Conservation (phyloP, 2,888 invertebrate genomes). For the Drosophila limbata region DNA sequence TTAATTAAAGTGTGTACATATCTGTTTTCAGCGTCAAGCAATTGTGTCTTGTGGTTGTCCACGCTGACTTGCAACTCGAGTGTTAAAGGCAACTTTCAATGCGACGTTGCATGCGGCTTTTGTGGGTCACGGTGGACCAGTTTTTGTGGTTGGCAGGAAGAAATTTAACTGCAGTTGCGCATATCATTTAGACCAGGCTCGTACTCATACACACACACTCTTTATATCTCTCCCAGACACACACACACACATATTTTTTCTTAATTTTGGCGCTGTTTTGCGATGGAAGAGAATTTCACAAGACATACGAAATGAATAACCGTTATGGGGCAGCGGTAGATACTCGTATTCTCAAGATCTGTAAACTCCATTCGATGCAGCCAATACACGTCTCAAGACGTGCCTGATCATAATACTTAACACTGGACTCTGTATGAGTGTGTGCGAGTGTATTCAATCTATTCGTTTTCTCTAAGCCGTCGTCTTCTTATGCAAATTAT, state of each 20-base stretch:
- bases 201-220: conserved; percentile 4
- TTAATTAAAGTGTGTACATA: background rate
- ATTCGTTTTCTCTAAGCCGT: conserved; percentile 21
- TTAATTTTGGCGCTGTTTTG: conserved; percentile 13
- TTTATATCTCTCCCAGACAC: background rate
- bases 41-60: background rate
- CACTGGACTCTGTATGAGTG: conserved; percentile 3
- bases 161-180: conserved; percentile 55
- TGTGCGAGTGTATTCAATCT: conserved; percentile 10
- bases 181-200: conserved; percentile 47
- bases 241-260: background rate
- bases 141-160: conserved; percentile 64
- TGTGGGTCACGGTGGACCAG: conserved; percentile 77
- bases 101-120: conserved; percentile 39
- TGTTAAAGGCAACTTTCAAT: conserved; percentile 45
- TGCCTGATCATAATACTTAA: conserved; percentile 43
- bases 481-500: conserved; percentile 66
- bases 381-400: conserved; percentile 54
- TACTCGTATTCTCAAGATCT: conserved; percentile 5
- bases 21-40: background rate
- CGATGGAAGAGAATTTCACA: conserved; percentile 25
- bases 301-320: conserved; percentile 27
- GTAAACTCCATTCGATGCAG: conserved; percentile 41
- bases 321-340: conserved; percentile 34
- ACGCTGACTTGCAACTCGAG: conserved; percentile 18